Percentiles rank a stretch among this genome's conserved stretches.
These are phyloP conservation scores for Ophion slaviceki DNA, from an alignment of 2,888 invertebrate genomes.

Conservation along the genomic window DNA sequence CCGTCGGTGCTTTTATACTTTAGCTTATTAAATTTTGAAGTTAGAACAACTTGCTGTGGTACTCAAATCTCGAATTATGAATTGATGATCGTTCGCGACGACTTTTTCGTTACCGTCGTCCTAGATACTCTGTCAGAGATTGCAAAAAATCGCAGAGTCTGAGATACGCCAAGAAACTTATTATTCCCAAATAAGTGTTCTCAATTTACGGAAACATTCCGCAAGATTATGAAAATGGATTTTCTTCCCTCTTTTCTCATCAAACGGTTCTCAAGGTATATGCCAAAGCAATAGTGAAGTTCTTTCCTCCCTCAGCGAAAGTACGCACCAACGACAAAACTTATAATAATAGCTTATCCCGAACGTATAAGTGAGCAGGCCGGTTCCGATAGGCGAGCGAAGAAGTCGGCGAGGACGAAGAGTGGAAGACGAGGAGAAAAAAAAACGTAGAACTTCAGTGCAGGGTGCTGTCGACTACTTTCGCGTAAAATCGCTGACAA, in stretches of 20 bases:
- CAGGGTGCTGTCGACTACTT: constrained; percentile 31
- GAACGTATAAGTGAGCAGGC: constrained; percentile 28
- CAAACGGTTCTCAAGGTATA: not conserved
- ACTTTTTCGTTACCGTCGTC: not conserved
- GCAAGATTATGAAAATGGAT: not conserved
- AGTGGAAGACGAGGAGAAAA: constrained; percentile 27
- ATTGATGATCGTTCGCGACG: not conserved
- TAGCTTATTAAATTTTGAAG: not conserved
- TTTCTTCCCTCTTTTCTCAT: not conserved
- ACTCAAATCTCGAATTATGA: too few species aligned
- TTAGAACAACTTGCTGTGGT: too few species aligned
- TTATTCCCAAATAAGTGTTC: constrained; percentile 11
- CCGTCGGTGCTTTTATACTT: not conserved
- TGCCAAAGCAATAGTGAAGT: not conserved
- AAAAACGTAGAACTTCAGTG: constrained; percentile 34
- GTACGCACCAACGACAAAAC: constrained; percentile 41
- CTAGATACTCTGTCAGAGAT: constrained; percentile 2
- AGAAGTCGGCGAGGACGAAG: constrained; percentile 31
- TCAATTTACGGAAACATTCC: constrained; percentile 10
- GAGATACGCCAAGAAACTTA: constrained; percentile 7
- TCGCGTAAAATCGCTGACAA: constrained; percentile 76
- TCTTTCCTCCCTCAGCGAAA: constrained; percentile 10
- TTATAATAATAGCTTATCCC: constrained; percentile 47
- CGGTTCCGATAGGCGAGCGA: constrained; percentile 2
- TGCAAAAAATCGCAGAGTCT: not conserved